Evolutionary conservation across 2,113 vertebrate genomes (phyloP).

Genomic region (Platycercus adscitus): DNA sequence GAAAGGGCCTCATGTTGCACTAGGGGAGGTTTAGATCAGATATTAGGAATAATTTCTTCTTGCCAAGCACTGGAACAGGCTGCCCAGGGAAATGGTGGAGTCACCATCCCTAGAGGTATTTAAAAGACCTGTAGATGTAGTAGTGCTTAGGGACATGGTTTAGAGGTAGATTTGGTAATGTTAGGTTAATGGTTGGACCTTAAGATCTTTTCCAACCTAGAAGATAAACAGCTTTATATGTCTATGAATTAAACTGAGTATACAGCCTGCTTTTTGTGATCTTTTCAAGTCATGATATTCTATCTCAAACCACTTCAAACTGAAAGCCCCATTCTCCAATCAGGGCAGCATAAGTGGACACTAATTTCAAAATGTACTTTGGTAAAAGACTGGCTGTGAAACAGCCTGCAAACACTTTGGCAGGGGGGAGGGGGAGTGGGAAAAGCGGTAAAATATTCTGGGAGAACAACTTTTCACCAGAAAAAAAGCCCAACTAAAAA

Average conservation of each 20-base stretch:
- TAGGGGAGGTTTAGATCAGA: fast-evolving
- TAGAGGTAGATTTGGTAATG: background rate
- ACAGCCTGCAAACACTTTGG: background rate
- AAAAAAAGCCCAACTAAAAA: background rate
- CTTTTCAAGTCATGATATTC: background rate
- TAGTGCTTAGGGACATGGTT: background rate
- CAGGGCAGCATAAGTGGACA: background rate
- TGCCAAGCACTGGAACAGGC: background rate
- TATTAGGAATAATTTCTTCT: background rate
- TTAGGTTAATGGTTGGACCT: background rate
- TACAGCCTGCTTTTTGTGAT: background rate
- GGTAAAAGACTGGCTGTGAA: background rate
- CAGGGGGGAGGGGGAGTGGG: background rate
- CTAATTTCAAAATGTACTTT: background rate
- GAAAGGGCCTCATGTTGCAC: background rate
- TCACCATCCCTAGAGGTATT: background rate
- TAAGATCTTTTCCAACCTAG: background rate
- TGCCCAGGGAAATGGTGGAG: background rate
- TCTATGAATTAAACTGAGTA: background rate
- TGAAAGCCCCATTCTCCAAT: background rate
- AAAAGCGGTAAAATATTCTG: background rate
- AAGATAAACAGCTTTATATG: background rate
- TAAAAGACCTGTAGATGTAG: background rate
- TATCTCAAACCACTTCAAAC: background rate
- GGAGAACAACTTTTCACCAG: background rate